Base-by-base conservation (phyloP, 1,140 invertebrate species). In the Chrysomallon squamiferum region DNA sequence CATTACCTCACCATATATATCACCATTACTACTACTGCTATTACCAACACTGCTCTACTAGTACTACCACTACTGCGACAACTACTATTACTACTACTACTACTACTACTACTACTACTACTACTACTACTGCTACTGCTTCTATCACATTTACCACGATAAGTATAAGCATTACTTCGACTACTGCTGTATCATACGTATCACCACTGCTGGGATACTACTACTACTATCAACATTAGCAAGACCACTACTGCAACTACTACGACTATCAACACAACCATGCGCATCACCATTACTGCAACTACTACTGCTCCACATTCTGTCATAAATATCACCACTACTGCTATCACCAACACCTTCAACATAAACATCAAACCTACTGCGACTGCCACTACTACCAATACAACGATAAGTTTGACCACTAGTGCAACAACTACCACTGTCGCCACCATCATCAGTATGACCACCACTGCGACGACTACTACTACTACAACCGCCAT, bases 81-180 rank as follows among this genome's bases (percentile, higher is more conserved):
- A 41, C 18, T 38, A 38, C 9, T 18, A 22, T 15, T 22, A 60
- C 58, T 22, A 18, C n/a, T 22, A 5, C 58, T 50, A 50, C 47
- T 50, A 50, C 47, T 50, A 50, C 47, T 50, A 50, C 47, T 50
- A 50, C 47, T 50, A 50, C 47, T 50, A 50, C 47, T 50, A 50
- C 47, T 50, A 50, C 47, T 50, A 50, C 47, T 50, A 50, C 47
- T 50, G 13, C 15, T 18, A 43, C 58, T 41, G 15, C 32, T 43
- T 11, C 58, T 22, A 6, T 5, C 35, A 35, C 29, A 13, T 5
- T n/a, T 50, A 50, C 47, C 7, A 20, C 47, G 5, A 50, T n/a
- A 6, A 50, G 5, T 27, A 22, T n/a, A 7, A 7, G 5, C n/a
- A 50, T n/a, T 50, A 20, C 47, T 50, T 5, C 47, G 5, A 20